These are phyloP conservation scores for Eueremaeus valkanovi DNA, from an alignment of 2,888 invertebrate species.

Conservation along the genomic window DNA sequence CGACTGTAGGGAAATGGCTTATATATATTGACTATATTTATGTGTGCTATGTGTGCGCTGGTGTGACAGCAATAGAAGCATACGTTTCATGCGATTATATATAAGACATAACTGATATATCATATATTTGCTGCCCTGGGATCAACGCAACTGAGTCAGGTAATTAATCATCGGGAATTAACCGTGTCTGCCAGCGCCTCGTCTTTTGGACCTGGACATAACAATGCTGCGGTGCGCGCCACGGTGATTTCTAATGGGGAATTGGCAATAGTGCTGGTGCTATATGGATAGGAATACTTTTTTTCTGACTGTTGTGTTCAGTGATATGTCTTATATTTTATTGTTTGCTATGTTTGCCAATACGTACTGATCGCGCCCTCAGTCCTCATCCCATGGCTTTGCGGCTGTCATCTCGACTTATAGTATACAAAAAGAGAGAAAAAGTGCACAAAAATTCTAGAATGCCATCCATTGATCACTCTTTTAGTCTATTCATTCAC, in stretches of 20 bases:
- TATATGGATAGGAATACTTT: too few relatives aligned
- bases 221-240: background rate
- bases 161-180: constrained; percentile 17
- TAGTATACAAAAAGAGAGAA: background rate
- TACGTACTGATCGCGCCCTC: constrained; percentile 18
- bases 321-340: background rate
- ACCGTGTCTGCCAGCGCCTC: background rate
- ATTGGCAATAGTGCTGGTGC: too few relatives aligned
- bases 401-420: constrained; percentile 6
- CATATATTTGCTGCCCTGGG: too few relatives aligned
- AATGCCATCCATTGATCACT: background rate
- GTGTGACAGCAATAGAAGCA: too few relatives aligned
- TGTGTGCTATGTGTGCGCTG: too few relatives aligned
- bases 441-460: background rate
- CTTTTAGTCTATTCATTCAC: too few relatives aligned
- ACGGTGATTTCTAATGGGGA: background rate
- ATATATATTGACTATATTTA: too few relatives aligned
- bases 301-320: background rate
- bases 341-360: background rate
- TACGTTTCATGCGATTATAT: too few relatives aligned
- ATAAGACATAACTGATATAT: too few relatives aligned
- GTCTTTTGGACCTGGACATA: background rate
- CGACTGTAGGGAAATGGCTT: too few relatives aligned
- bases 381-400: background rate
- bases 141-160: too few relatives aligned